These are phyloP conservation scores for Coregonus sp. DNA, from an alignment of 2,797 vertebrate species.

Conservation along the genomic window DNA sequence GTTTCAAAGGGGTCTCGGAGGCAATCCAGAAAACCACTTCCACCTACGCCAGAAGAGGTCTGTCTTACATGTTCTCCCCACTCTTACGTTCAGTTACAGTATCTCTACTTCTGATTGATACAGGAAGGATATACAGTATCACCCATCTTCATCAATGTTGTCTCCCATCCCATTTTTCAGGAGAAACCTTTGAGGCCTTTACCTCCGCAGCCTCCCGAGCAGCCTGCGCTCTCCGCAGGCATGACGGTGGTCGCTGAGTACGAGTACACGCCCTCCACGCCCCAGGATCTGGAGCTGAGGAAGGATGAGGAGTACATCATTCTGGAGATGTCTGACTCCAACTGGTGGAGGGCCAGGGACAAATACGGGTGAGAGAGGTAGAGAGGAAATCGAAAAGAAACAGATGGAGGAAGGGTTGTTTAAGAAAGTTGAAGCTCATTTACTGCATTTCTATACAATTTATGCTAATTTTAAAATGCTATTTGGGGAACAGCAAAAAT, in stretches of 20 bases:
- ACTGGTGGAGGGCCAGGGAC: slow-evolving; percentile 93
- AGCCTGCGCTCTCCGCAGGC: slow-evolving; percentile 54
- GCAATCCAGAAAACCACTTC: slow-evolving; percentile 91
- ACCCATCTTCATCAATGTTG: neutral
- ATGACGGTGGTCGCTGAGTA: slow-evolving; percentile 94
- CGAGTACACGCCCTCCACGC: slow-evolving; percentile 79
- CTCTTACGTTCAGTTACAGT: neutral
- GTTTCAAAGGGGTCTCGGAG: slow-evolving; percentile 68
- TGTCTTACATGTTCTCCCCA: neutral
- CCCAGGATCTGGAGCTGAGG: slow-evolving; percentile 85
- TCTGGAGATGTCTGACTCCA: slow-evolving; percentile 85
- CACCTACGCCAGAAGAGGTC: slow-evolving; percentile 89
- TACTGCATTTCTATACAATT: too few relatives aligned
- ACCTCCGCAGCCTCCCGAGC: slow-evolving; percentile 73
- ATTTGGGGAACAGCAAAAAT: too few relatives aligned
- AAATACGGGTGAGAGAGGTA: slow-evolving; percentile 82
- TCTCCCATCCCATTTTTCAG: slow-evolving; percentile 40
- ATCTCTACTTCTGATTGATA: neutral
- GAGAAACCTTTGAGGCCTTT: slow-evolving; percentile 64
- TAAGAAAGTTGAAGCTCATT: neutral
- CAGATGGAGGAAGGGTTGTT: neutral
- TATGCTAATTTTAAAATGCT: too few relatives aligned
- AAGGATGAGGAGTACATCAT: slow-evolving; percentile 92
- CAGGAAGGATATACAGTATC: neutral
- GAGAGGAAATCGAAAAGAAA: neutral